These are phyloP conservation scores for Bergia puertoricense DNA, from an alignment of 92 coral and sea anemone genomes.

Conservation along the genomic window DNA sequence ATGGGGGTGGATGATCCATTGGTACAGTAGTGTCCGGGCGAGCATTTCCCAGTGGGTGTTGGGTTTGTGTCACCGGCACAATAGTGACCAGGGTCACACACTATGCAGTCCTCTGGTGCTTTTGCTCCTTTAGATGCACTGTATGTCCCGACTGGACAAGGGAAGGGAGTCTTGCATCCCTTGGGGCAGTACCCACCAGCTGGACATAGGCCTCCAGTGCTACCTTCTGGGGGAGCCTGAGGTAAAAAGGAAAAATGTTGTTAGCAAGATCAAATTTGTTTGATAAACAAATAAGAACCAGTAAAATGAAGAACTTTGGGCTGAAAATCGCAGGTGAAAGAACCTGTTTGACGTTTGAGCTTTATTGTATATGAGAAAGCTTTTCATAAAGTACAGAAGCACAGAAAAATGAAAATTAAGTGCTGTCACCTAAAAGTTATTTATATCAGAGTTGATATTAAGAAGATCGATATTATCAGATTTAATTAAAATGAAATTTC, in stretches of 20 bases:
- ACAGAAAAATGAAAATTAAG: no score
- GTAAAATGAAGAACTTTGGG: no score
- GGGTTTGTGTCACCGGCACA: constrained; percentile 99
- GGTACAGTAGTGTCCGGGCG: constrained; percentile 92
- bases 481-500: no score
- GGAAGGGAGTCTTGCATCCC: constrained; percentile 87
- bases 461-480: no score
- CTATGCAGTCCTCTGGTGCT: constrained; percentile 93
- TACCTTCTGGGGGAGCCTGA: constrained; percentile 98
- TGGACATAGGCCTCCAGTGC: constrained; percentile 97
- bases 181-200: constrained; percentile 97
- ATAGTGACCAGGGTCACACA: constrained; percentile 96
- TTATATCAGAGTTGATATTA: no score
- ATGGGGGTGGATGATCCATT: constrained; percentile 88
- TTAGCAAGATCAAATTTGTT: not conserved
- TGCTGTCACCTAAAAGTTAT: no score
- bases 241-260: not conserved
- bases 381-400: no score
- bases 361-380: no score
- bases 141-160: constrained; percentile 95
- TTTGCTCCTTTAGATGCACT: constrained; percentile 91
- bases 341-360: no score
- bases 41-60: constrained; percentile 87
- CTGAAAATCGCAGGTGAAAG: no score
- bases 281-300: not conserved